Evolutionary conservation across 2,888 invertebrate species (phyloP).

Genomic region (Campoletis raptor): DNA sequence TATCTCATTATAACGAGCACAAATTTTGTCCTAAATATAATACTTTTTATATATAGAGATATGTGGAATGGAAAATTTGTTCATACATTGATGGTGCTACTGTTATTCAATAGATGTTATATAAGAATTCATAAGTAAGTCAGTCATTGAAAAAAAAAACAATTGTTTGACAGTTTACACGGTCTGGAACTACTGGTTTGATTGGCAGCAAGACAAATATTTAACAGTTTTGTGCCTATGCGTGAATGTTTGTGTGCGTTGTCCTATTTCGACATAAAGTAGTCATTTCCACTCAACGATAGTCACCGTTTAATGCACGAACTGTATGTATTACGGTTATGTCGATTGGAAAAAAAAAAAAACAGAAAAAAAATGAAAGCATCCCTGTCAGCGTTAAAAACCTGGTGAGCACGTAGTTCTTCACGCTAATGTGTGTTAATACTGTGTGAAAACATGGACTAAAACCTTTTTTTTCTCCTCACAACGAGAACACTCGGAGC

Average conservation of each 20-base stretch:
- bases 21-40: background rate
- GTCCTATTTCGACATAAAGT: conserved; percentile 14
- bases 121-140: background rate
- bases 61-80: background rate
- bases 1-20: background rate
- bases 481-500: conserved; percentile 4
- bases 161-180: conserved; percentile 1
- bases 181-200: conserved; percentile 41
- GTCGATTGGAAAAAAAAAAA: conserved; percentile 31
- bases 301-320: conserved; percentile 19
- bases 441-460: conserved; percentile 62
- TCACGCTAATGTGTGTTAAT: conserved; percentile 62
- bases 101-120: background rate
- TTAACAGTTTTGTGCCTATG: background rate
- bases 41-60: background rate
- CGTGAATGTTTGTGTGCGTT: background rate
- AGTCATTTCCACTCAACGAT: conserved; percentile 49
- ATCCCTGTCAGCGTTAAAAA: conserved; percentile 37
- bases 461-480: conserved; percentile 41
- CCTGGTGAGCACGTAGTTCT: conserved; percentile 47
- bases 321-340: conserved; percentile 56
- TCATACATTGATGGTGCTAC: background rate
- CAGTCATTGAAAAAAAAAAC: background rate
- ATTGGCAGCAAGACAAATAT: conserved; percentile 33
- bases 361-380: background rate